phyloP scores from a whole-genome alignment of 2,888 invertebrate genomes.

The Oscheius myriophilus region DNA sequence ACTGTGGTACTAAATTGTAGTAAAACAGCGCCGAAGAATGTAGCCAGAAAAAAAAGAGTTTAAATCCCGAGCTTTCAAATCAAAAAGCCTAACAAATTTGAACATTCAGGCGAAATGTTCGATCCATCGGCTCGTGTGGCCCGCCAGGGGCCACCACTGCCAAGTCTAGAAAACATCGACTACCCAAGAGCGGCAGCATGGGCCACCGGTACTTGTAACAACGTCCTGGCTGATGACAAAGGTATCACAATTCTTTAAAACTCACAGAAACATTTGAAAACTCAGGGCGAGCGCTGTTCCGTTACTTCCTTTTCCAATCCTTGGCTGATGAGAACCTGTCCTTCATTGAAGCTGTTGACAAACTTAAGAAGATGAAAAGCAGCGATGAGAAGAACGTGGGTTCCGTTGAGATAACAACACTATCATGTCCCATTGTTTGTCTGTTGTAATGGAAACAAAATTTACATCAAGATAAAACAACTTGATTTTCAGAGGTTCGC shows the following conservation, averaged over 20 bases:
- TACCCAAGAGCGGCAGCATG: conserved; percentile 68
- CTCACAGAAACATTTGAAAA: not conserved
- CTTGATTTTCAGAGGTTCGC: conserved; percentile 43
- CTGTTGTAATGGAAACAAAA: too few species aligned
- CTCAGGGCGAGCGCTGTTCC: conserved; percentile 66
- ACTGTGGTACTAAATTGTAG: too few species aligned
- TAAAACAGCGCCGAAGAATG: too few species aligned
- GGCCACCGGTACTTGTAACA: conserved; percentile 61
- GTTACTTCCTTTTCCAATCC: conserved; percentile 65
- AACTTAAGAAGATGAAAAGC: conserved; percentile 63
- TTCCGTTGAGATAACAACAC: too few species aligned
- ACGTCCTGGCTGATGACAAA: conserved; percentile 64
- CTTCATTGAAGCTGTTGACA: conserved; percentile 65
- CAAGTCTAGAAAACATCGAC: conserved; percentile 56
- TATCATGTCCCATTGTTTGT: too few species aligned
- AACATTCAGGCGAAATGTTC: conserved; percentile 29
- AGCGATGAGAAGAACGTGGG: conserved; percentile 56
- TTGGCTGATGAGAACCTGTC: conserved; percentile 68
- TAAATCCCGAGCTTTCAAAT: too few species aligned
- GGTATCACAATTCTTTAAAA: conserved; percentile 36
- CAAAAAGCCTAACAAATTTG: too few species aligned
- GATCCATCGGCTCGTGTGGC: conserved; percentile 35
- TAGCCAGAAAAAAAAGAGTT: too few species aligned
- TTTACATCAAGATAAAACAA: not conserved
- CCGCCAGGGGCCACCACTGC: conserved; percentile 43